phyloP scores from a whole-genome alignment of 2,113 vertebrate genomes.

The Thinocorus orbignyianus region DNA sequence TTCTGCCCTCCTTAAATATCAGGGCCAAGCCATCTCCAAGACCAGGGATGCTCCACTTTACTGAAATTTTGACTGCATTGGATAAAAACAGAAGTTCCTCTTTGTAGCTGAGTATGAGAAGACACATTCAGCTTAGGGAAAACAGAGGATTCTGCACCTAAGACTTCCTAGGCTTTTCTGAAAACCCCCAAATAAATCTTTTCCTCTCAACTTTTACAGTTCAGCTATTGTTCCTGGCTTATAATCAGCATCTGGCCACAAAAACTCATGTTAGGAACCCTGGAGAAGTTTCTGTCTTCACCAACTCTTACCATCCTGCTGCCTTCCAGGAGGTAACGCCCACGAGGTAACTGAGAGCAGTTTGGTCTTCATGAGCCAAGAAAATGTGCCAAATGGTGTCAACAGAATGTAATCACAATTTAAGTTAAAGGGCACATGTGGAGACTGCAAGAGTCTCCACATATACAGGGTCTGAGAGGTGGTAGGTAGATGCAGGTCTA shows the following conservation, averaged over 20 bases:
- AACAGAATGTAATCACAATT: constrained; percentile 39
- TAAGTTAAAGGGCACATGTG: background rate
- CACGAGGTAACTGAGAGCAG: background rate
- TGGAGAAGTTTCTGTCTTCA: constrained; percentile 39
- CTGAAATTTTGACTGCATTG: background rate
- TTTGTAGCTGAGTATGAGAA: background rate
- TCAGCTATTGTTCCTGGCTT: background rate
- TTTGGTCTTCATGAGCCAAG: constrained; percentile 9
- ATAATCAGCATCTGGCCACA: constrained; percentile 20
- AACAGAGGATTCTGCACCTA: background rate
- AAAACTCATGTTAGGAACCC: constrained; percentile 15
- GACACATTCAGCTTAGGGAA: background rate
- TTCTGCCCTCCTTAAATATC: background rate
- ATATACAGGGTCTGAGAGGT: background rate
- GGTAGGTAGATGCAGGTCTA: background rate
- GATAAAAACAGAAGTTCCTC: background rate
- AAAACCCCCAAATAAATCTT: background rate
- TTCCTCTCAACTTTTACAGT: background rate
- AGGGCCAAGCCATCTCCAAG: background rate
- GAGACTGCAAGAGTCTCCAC: background rate
- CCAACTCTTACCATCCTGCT: constrained; percentile 1
- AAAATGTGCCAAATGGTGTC: constrained; percentile 46
- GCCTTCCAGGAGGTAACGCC: constrained; percentile 32
- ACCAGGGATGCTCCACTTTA: background rate
- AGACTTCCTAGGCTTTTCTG: background rate